Base-by-base conservation (phyloP, 1,140 invertebrate species). In the Danaus plexippus region DNA sequence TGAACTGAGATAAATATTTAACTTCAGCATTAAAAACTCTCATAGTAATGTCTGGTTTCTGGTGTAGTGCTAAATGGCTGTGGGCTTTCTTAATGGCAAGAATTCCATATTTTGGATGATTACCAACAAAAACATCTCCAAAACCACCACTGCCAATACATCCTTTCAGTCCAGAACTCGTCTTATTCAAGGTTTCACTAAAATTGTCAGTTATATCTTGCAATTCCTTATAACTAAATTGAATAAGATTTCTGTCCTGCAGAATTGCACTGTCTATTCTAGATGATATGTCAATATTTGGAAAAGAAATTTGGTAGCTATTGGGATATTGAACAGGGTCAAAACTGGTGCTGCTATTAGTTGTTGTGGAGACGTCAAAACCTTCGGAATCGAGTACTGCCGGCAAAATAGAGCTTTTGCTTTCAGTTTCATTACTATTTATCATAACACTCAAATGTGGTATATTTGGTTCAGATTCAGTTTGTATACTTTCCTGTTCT, bases 21-120 rank as follows among this genome's bases (percentile, higher is more conserved):
- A 93, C 88, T 88, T 94, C 92, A 54, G 89, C 91, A 66, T 89
- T 88, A 77, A 93, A 93, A 62, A 91, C 89, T 66, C 89, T 90
- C 15, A 85, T 77, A 6, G 87, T 78, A 40, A 80, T 63, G 57
- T 88, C 83, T 54, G 81, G 82, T 57, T 75, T 69, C 76, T 78
- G 54, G 79, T 85, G 60, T 80, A 74, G 44, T 67, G 79, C 76
- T 63, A 63, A 76, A 66, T 66, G 76, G 73, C 75, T 85, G 64
- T 65, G 92, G 70, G 74, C 62, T 68, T 88, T 89, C 74, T 94
- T 94, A 2, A 94, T 88, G 52, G 92, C 92, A 9, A 93, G 84
- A 13, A 76, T 69, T 57, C 88, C 78, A 56, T 85, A 71, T 3
- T 70, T 61, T 5, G 81, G 55, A 52, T 87, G 80, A 11, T 78